Conservation (phyloP, 2,888 invertebrate genomes). For the Tyria jacobaeae region DNA sequence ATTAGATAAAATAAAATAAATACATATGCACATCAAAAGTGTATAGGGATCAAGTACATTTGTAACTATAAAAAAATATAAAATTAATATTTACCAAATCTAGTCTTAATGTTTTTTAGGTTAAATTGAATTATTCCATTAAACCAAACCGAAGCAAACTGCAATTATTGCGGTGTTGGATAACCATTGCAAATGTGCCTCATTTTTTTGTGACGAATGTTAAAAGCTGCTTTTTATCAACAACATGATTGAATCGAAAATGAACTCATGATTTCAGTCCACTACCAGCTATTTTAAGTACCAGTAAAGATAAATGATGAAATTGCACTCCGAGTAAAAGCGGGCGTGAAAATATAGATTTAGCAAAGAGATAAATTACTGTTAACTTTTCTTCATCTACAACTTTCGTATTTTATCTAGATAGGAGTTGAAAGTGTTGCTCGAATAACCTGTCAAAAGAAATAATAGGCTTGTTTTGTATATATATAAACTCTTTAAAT, state of each 20-base stretch:
- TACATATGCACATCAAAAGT: too few relatives aligned
- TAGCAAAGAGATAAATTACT: slow-evolving; percentile 8
- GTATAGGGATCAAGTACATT: too few relatives aligned
- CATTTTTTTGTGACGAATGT: not conserved
- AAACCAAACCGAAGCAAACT: too few relatives aligned
- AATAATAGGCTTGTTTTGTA: slow-evolving; percentile 7
- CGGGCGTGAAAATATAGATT: slow-evolving; percentile 7
- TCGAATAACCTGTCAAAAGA: not conserved
- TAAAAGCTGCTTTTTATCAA: not conserved
- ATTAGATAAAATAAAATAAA: not conserved
- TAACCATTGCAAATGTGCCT: not conserved
- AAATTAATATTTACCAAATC: too few relatives aligned
- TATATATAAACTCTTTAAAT: not conserved
- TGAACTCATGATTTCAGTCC: not conserved
- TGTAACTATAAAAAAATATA: too few relatives aligned
- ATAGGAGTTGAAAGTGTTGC: not conserved
- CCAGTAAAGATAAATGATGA: not conserved
- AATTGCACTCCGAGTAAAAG: not conserved
- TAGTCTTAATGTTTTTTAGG: too few relatives aligned
- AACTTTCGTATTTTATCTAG: not conserved
- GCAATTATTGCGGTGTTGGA: not conserved
- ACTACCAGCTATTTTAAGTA: slow-evolving; percentile 1
- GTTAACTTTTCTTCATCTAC: not conserved
- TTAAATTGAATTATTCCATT: too few relatives aligned
- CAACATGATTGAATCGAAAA: not conserved